Evolutionary conservation across 2,113 vertebrate species (phyloP).

Genomic region (Corydoras sp.): DNA sequence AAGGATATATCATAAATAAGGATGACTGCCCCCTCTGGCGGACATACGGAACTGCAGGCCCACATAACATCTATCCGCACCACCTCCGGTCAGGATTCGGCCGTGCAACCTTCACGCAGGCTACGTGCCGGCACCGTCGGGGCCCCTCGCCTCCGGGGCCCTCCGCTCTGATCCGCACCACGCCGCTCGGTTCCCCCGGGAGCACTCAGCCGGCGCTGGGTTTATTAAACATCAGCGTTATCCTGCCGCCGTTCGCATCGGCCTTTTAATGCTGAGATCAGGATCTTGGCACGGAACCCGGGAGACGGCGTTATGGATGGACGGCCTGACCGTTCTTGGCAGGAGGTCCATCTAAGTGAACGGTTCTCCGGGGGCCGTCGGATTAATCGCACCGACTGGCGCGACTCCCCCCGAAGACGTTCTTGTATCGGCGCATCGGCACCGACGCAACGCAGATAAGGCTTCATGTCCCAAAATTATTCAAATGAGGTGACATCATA

Average conservation of each 20-base stretch:
- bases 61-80: too few relatives aligned
- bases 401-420: neutral
- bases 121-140: too few relatives aligned
- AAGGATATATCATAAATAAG: too few relatives aligned
- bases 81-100: too few relatives aligned
- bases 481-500: too few relatives aligned
- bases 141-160: too few relatives aligned
- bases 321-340: neutral
- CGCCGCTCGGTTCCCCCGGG: neutral
- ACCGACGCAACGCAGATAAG: neutral
- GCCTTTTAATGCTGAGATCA: slow-evolving; percentile 31
- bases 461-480: too few relatives aligned
- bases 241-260: slow-evolving; percentile 5
- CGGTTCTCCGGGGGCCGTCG: neutral
- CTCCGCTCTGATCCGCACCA: neutral
- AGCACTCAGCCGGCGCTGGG: slow-evolving; percentile 17
- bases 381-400: slow-evolving; percentile 8
- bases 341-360: slow-evolving; percentile 28
- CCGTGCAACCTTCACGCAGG: too few relatives aligned
- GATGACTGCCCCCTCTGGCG: too few relatives aligned
- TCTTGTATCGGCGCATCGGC: neutral
- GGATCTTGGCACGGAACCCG: slow-evolving; percentile 24
- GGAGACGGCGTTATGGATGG: slow-evolving; percentile 14
- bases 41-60: too few relatives aligned
- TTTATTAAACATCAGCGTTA: slow-evolving; percentile 39